Conservation (phyloP, 2,888 invertebrate species). For the Pseudococcus jackbeardsleyi region DNA sequence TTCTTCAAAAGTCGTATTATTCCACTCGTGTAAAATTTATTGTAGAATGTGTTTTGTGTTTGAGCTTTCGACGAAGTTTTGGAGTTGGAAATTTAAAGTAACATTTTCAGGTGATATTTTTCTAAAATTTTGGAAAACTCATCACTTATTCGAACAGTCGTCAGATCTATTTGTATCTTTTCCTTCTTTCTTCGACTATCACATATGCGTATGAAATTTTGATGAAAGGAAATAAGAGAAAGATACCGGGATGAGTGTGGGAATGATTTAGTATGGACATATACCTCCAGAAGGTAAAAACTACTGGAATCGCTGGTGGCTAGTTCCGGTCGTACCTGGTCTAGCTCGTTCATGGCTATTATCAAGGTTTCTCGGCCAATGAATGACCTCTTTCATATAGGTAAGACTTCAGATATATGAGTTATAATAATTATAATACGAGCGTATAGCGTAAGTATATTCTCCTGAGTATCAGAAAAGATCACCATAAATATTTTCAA, state of each 20-base stretch:
- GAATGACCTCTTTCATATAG: constrained; percentile 61
- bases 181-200: neutral
- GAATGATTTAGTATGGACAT: constrained; percentile 63
- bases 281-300: constrained; percentile 62
- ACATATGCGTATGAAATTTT: constrained; percentile 19
- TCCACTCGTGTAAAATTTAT: too few species aligned
- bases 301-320: constrained; percentile 64
- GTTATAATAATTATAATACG: constrained; percentile 58
- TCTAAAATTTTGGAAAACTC: too few species aligned
- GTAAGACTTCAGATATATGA: constrained; percentile 48
- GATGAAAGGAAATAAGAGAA: constrained; percentile 29
- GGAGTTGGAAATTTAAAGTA: too few species aligned
- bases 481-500: constrained; percentile 18
- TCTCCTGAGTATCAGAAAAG: neutral
- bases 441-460: neutral
- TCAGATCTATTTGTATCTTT: neutral
- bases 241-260: constrained; percentile 59
- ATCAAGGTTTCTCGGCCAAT: constrained; percentile 65
- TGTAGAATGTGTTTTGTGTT: too few species aligned
- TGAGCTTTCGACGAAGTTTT: too few species aligned
- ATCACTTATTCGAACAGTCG: neutral
- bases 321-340: constrained; percentile 64
- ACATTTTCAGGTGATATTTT: too few species aligned
- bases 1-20: too few species aligned
- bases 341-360: constrained; percentile 63